These are phyloP conservation scores for Acleris holmiana DNA, from an alignment of 2,888 invertebrate genomes.

Conservation along the genomic window DNA sequence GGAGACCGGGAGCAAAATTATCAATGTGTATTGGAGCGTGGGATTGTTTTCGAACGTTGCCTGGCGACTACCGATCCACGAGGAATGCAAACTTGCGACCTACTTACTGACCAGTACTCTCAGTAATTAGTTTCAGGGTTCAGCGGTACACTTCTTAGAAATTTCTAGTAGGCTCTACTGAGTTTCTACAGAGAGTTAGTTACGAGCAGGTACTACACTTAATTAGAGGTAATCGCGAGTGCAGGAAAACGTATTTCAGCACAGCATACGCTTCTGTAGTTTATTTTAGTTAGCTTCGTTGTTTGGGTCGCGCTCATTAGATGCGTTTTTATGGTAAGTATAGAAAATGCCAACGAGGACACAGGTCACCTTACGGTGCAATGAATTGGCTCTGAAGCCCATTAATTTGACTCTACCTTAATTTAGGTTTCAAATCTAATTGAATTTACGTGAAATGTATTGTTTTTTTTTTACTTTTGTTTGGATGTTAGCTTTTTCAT, in stretches of 20 bases:
- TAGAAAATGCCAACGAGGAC: too few relatives aligned
- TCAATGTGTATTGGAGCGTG: slow-evolving; percentile 72
- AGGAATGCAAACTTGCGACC: slow-evolving; percentile 54
- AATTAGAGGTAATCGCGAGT: neutral
- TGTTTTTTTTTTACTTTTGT: too few relatives aligned
- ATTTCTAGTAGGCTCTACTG: slow-evolving; percentile 11
- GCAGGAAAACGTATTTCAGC: neutral
- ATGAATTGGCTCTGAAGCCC: too few relatives aligned
- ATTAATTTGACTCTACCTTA: too few relatives aligned
- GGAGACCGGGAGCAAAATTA: slow-evolving; percentile 59
- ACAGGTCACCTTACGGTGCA: too few relatives aligned
- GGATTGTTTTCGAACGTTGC: slow-evolving; percentile 72
- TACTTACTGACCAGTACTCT: slow-evolving; percentile 41
- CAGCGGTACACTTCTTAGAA: slow-evolving; percentile 5
- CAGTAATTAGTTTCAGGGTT: slow-evolving; percentile 19
- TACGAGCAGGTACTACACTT: slow-evolving; percentile 1
- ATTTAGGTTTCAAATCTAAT: too few relatives aligned
- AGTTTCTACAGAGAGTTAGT: slow-evolving; percentile 5
- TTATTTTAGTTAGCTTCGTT: too few relatives aligned
- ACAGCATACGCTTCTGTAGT: too few relatives aligned
- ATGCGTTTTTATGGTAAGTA: too few relatives aligned
- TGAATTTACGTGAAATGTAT: too few relatives aligned
- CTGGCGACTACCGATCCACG: slow-evolving; percentile 43
- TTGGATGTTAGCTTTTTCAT: too few relatives aligned
- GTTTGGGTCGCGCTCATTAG: too few relatives aligned